A percentile compares a stretch with the other conserved stretches of the same genome.
These are phyloP conservation scores for Ferrisia virgata DNA, from an alignment of 2,888 invertebrate genomes.

Conservation along the genomic window DNA sequence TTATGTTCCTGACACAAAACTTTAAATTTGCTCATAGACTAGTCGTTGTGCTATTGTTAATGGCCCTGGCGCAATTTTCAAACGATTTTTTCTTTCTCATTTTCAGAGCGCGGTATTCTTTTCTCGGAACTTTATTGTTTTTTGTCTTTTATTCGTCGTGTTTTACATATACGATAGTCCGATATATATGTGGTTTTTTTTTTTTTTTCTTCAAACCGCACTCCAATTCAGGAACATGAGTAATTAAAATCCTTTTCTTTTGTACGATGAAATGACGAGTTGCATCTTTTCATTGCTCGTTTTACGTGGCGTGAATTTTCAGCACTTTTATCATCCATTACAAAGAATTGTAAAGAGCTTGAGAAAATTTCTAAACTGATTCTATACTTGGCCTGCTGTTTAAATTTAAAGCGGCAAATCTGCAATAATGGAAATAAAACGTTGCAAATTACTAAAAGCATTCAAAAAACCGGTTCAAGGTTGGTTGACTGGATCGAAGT, in stretches of 20 bases:
- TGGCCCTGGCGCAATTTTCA: slow-evolving; percentile 21
- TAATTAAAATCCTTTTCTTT: slow-evolving; percentile 26
- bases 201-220: neutral
- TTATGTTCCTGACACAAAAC: slow-evolving; percentile 23
- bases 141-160: neutral
- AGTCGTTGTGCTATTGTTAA: neutral
- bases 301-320: slow-evolving; percentile 17
- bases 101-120: slow-evolving; percentile 15
- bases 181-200: neutral
- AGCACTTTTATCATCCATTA: slow-evolving; percentile 11
- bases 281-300: slow-evolving; percentile 16
- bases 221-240: neutral
- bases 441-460: slow-evolving; percentile 30
- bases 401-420: slow-evolving; percentile 26
- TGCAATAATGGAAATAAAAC: slow-evolving; percentile 32
- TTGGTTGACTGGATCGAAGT: slow-evolving; percentile 19
- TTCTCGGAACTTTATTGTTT: slow-evolving; percentile 21
- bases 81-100: slow-evolving; percentile 23
- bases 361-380: slow-evolving; percentile 13
- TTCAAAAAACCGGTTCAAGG: slow-evolving; percentile 32
- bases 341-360: slow-evolving; percentile 20
- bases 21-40: slow-evolving; percentile 21
- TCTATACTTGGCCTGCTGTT: slow-evolving; percentile 7
- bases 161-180: slow-evolving; percentile 11
- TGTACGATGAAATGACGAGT: slow-evolving; percentile 12